phyloP scores from a whole-genome alignment of 2,113 vertebrate genomes.

The Holacanthus passer region DNA sequence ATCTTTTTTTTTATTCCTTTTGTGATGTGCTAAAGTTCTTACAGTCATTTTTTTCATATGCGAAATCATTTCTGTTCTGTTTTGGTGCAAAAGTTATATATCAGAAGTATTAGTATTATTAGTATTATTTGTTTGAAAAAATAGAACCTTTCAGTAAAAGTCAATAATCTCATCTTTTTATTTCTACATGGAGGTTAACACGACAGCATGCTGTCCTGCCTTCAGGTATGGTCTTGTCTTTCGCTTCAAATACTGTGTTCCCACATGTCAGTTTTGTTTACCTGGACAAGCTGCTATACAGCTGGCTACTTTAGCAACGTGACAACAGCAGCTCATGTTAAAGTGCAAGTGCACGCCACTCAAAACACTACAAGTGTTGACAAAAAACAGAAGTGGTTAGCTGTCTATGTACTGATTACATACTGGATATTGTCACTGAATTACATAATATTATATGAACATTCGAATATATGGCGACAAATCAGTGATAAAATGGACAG shows the following conservation, averaged over 20 bases:
- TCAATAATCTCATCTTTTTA: neutral
- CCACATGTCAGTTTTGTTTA: neutral
- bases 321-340: neutral
- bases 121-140: neutral
- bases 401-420: neutral
- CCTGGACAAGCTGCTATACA: neutral
- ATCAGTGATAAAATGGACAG: neutral
- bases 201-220: neutral
- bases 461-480: neutral
- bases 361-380: neutral
- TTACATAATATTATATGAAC: neutral
- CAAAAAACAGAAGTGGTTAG: neutral
- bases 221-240: neutral
- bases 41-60: too few species aligned
- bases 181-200: neutral
- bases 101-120: neutral
- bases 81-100: neutral
- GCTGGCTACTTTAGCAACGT: neutral
- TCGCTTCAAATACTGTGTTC: neutral
- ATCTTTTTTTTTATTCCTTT: neutral
- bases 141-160: neutral
- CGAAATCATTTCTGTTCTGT: neutral
- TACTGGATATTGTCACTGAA: neutral
- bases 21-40: neutral
- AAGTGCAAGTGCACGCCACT: neutral